A percentile compares a stretch with the other conserved stretches of the same genome.
Conservation (phyloP, 2,888 invertebrate genomes). For the Exephanes ischioxanthus region DNA sequence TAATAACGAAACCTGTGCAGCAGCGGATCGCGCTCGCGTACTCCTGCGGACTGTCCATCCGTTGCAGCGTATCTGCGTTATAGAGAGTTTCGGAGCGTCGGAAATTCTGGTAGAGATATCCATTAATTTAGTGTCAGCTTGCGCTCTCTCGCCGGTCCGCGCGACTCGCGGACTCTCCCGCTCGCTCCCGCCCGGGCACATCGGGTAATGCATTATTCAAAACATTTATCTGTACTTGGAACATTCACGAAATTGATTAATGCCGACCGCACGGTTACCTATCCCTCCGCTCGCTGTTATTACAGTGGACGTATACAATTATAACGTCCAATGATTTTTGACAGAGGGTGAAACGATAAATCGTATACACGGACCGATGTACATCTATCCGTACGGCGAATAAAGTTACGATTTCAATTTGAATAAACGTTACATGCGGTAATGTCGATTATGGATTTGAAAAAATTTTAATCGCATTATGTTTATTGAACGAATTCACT, state of each 20-base stretch:
- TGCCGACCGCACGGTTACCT: constrained; percentile 59
- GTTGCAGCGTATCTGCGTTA: constrained; percentile 52
- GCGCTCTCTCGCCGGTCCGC: constrained; percentile 50
- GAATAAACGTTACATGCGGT: neutral
- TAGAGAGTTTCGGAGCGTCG: constrained; percentile 59
- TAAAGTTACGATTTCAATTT: constrained; percentile 29
- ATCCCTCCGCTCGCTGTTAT: constrained; percentile 50
- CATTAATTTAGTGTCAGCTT: constrained; percentile 72
- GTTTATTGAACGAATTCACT: neutral
- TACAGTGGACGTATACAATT: constrained; percentile 64
- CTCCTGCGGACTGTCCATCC: constrained; percentile 42
- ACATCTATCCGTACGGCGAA: constrained; percentile 37
- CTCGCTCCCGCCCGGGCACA: constrained; percentile 19
- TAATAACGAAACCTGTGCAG: constrained; percentile 52
- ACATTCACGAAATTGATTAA: constrained; percentile 70
- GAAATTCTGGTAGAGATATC: constrained; percentile 71
- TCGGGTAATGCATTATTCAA: constrained; percentile 70
- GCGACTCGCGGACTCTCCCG: neutral
- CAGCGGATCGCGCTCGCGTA: constrained; percentile 13
- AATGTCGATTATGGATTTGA: neutral
- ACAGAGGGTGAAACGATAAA: constrained; percentile 63
- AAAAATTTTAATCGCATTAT: neutral
- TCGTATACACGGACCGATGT: constrained; percentile 41
- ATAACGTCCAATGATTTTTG: constrained; percentile 69
- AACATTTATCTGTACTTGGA: constrained; percentile 71